These are phyloP conservation scores for Dryobota labecula DNA, from an alignment of 2,888 invertebrate genomes.

Conservation along the genomic window DNA sequence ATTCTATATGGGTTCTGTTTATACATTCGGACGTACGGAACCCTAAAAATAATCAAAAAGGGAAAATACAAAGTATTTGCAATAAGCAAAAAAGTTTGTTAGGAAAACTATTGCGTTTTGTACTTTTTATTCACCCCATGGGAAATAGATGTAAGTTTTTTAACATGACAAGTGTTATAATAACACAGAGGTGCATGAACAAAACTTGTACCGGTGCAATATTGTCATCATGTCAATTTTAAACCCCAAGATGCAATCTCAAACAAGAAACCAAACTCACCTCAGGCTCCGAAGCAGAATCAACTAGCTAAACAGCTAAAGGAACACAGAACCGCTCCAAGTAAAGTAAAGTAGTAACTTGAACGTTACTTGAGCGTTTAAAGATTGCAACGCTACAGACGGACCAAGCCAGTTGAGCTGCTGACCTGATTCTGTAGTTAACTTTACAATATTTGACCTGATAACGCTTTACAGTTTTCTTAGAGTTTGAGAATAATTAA, in stretches of 20 bases:
- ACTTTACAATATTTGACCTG: slow-evolving; percentile 40
- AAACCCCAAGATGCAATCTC: neutral
- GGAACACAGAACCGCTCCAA: slow-evolving; percentile 21
- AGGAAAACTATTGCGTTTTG: neutral
- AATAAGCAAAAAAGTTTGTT: neutral
- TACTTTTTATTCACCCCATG: too few relatives aligned
- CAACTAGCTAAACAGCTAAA: slow-evolving; percentile 25
- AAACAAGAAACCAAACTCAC: neutral
- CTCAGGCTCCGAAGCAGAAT: slow-evolving; percentile 16
- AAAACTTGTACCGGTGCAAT: neutral
- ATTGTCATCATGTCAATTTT: neutral
- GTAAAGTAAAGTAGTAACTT: slow-evolving; percentile 42
- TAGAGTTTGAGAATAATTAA: neutral
- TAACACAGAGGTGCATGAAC: neutral
- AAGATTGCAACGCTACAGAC: slow-evolving; percentile 26
- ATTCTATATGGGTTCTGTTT: too few relatives aligned
- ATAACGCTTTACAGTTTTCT: slow-evolving; percentile 18
- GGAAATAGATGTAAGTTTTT: neutral
- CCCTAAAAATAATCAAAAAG: neutral
- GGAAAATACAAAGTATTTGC: neutral
- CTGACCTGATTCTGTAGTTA: slow-evolving; percentile 51
- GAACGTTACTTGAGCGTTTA: slow-evolving; percentile 38
- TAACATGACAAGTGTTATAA: neutral
- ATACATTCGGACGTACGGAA: too few relatives aligned
- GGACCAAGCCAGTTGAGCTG: slow-evolving; percentile 11